Evolutionary conservation across 2,113 vertebrate species (phyloP).

Genomic region (Cranoglanis bouderius): DNA sequence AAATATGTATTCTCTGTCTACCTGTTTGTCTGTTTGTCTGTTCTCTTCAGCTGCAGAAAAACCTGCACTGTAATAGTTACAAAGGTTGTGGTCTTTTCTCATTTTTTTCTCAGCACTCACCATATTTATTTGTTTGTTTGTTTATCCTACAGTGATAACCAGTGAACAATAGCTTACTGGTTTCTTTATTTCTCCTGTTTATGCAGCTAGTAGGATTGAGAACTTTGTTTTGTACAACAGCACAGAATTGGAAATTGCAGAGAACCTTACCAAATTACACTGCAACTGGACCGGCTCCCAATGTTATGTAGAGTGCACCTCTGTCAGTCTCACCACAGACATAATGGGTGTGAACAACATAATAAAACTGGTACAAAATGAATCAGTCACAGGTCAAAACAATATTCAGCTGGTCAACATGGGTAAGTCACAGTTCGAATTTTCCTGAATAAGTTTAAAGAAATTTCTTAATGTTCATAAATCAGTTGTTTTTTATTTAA

Average conservation of each 20-base stretch:
- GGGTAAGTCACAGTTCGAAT: slow-evolving; percentile 20
- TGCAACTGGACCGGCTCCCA: background rate
- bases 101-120: slow-evolving; percentile 58
- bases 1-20: background rate
- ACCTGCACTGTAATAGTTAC: slow-evolving; percentile 64
- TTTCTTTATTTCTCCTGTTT: background rate
- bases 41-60: slow-evolving; percentile 48
- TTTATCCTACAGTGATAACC: background rate
- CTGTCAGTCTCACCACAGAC: background rate
- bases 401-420: background rate
- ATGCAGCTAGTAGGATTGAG: background rate
- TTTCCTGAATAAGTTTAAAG: background rate
- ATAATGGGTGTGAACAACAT: background rate
- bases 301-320: slow-evolving; percentile 38
- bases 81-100: slow-evolving; percentile 66
- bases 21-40: too few species aligned
- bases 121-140: background rate
- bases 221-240: background rate
- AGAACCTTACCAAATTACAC: accelerated
- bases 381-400: accelerated
- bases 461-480: too few species aligned
- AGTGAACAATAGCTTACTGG: background rate
- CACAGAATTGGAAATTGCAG: background rate
- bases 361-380: background rate
- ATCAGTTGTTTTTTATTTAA: too few species aligned